Conservation (phyloP, 2,888 invertebrate genomes). For the Dryadula phaetusa region DNA sequence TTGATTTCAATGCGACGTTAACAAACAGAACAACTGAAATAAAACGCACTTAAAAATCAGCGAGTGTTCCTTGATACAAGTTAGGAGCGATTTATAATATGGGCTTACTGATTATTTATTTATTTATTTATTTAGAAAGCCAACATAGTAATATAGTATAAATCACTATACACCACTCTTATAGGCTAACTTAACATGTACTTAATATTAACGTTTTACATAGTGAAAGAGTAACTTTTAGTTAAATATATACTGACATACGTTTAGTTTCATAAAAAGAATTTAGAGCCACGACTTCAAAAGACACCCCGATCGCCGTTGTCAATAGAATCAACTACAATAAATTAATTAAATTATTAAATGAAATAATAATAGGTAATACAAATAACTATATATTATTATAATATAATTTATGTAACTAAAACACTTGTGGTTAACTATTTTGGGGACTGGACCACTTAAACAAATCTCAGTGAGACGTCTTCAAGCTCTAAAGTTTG, state of each 20-base stretch:
- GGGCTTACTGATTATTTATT: background rate
- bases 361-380: background rate
- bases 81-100: background rate
- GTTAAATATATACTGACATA: background rate
- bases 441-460: constrained; percentile 61
- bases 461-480: constrained; percentile 71
- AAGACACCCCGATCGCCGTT: too few species aligned
- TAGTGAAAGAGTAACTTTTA: background rate
- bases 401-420: constrained; percentile 50
- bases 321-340: too few species aligned
- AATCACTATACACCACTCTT: too few species aligned
- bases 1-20: constrained; percentile 3
- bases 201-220: background rate
- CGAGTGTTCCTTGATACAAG: background rate
- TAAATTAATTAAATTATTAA: background rate
- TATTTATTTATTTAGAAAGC: background rate
- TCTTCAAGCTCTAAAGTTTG: constrained; percentile 72
- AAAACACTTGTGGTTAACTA: constrained; percentile 54
- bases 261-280: background rate
- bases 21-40: constrained; percentile 12
- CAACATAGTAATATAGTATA: too few species aligned
- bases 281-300: too few species aligned
- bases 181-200: too few species aligned
- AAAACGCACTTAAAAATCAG: constrained; percentile 14
- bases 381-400: background rate